Conservation (phyloP, 2,797 vertebrate genomes). For the Sebastes steindachneri region DNA sequence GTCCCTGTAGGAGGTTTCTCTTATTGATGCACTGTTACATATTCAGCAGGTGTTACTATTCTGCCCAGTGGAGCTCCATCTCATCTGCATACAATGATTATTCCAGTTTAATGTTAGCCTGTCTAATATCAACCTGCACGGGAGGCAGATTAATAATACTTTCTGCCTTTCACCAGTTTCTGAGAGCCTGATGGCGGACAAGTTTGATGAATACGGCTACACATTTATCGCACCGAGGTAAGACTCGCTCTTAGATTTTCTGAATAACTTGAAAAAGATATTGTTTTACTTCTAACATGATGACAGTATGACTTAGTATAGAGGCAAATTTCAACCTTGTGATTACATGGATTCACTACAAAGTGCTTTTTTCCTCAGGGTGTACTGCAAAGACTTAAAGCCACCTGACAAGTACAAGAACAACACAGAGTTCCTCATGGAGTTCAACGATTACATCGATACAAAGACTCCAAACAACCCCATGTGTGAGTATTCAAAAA, state of each 20-base stretch:
- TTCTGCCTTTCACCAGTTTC: conserved; percentile 83
- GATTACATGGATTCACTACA: neutral
- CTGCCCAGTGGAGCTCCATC: neutral
- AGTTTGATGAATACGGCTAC: conserved; percentile 92
- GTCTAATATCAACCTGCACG: neutral
- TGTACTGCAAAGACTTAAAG: conserved; percentile 92
- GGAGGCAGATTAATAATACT: conserved; percentile 26
- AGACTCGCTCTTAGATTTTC: neutral
- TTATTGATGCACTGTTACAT: conserved; percentile 11
- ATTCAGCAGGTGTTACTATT: conserved; percentile 32
- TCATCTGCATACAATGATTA: conserved; percentile 18
- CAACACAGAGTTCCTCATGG: conserved; percentile 93
- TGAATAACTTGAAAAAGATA: neutral
- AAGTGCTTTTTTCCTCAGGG: conserved; percentile 69
- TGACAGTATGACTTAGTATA: neutral
- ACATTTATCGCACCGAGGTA: conserved; percentile 95
- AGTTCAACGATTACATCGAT: conserved; percentile 94
- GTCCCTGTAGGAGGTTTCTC: neutral
- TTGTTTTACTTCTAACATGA: neutral
- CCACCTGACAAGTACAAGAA: conserved; percentile 89
- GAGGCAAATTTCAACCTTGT: neutral
- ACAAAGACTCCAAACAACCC: conserved; percentile 89
- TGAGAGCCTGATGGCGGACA: conserved; percentile 88
- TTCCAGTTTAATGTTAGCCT: neutral
- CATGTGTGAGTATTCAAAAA: conserved; percentile 87